A percentile compares a stretch with the other conserved stretches of the same genome.
Conservation (phyloP, 35 echinoderm and acorn worm species). For the Anneissia japonica region DNA sequence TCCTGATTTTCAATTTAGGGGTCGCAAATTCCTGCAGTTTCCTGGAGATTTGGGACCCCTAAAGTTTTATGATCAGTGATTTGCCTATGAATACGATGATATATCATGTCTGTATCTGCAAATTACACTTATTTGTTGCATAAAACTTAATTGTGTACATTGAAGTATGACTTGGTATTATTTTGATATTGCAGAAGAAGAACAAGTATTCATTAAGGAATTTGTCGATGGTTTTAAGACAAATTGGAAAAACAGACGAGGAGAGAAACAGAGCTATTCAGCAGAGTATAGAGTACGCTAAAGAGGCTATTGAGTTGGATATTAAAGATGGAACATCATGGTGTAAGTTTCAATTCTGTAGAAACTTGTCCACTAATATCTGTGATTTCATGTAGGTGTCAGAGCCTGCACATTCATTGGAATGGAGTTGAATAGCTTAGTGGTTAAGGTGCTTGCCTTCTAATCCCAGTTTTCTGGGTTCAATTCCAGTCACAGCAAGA, state of each 20-base stretch:
- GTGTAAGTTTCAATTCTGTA: constrained; percentile 78
- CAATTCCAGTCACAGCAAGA: too few relatives aligned
- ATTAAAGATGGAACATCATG: constrained; percentile 87
- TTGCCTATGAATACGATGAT: too few relatives aligned
- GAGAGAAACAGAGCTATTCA: constrained; percentile 67
- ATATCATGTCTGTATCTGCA: too few relatives aligned
- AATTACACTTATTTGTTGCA: neutral
- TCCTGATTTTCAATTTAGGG: too few relatives aligned
- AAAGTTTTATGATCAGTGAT: too few relatives aligned
- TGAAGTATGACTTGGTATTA: neutral
- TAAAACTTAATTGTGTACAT: neutral
- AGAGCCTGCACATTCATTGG: too few relatives aligned
- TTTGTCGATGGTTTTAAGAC: constrained; percentile 90
- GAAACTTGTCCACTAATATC: neutral
- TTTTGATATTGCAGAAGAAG: constrained; percentile 34
- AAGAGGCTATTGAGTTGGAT: constrained; percentile 82
- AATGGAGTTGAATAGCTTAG: too few relatives aligned
- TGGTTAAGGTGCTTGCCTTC: too few relatives aligned
- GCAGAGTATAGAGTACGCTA: constrained; percentile 71
- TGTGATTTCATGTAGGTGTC: neutral
- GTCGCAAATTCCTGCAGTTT: too few relatives aligned
- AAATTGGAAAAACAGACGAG: constrained; percentile 59
- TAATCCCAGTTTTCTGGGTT: too few relatives aligned
- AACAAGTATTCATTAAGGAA: constrained; percentile 85
- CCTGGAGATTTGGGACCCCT: too few relatives aligned